phyloP scores from a whole-genome alignment of 2,888 invertebrate species.

The Cephus spinipes region DNA sequence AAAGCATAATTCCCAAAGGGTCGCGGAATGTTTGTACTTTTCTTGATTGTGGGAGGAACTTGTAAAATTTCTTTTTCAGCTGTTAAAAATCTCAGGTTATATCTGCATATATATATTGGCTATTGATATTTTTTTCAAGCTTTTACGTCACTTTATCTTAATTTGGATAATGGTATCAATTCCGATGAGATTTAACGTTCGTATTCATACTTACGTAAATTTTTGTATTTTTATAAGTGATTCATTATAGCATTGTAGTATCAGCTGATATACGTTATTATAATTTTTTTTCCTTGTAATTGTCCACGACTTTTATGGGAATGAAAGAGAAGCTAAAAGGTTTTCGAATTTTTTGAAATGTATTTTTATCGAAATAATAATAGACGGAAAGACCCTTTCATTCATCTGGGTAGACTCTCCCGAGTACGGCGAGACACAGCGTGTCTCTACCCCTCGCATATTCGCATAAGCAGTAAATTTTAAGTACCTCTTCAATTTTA shows the following conservation, averaged over 20 bases:
- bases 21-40: background rate
- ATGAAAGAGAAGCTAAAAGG: background rate
- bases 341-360: background rate
- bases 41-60: background rate
- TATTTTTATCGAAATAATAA: background rate
- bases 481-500: background rate
- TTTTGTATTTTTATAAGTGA: no score
- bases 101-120: no score
- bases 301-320: background rate
- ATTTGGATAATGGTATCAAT: no score
- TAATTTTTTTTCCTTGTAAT: background rate
- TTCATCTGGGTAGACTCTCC: background rate
- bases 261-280: background rate
- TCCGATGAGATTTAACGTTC: no score
- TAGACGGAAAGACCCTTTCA: background rate
- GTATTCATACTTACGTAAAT: no score
- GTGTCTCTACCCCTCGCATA: background rate
- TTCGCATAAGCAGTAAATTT: conserved; percentile 6
- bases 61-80: no score
- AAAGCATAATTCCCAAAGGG: background rate
- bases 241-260: background rate
- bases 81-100: no score
- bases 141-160: no score
- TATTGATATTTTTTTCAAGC: no score
- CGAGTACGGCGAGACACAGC: background rate